phyloP scores from a whole-genome alignment of 1,140 invertebrate genomes.

The Zeugodacus cucurbitae region DNA sequence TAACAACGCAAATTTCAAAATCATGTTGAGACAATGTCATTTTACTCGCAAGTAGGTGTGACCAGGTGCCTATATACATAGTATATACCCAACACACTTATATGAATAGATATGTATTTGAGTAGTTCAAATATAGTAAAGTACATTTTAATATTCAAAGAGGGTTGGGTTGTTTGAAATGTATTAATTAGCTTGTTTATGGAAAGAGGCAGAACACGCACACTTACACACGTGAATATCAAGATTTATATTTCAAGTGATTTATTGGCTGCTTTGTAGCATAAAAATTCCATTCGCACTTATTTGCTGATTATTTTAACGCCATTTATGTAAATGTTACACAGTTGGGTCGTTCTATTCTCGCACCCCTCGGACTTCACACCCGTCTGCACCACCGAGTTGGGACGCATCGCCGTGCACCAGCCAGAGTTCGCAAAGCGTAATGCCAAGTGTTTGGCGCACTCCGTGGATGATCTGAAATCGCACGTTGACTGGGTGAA shows the following conservation, averaged over 20 bases:
- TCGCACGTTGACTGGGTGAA: slow-evolving; percentile 85
- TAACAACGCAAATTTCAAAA: neutral
- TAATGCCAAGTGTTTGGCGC: slow-evolving; percentile 85
- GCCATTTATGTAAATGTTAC: slow-evolving; percentile 26
- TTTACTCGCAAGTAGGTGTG: no score
- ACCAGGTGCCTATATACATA: no score
- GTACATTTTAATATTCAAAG: neutral
- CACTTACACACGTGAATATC: neutral
- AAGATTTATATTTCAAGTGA: no score
- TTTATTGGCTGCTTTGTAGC: no score
- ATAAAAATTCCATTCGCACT: no score
- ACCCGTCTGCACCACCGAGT: slow-evolving; percentile 93
- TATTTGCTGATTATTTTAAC: neutral
- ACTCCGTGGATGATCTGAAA: slow-evolving; percentile 85
- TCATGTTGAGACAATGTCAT: neutral
- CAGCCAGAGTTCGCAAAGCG: slow-evolving; percentile 80
- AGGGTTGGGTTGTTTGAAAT: neutral
- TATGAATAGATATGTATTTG: no score
- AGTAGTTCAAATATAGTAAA: no score
- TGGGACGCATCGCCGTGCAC: slow-evolving; percentile 82
- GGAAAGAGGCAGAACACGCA: neutral
- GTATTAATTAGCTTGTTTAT: neutral
- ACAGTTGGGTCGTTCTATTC: slow-evolving; percentile 89
- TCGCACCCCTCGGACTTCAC: slow-evolving; percentile 95
- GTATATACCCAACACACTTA: no score